phyloP scores from a whole-genome alignment of 1,140 invertebrate genomes.

The Meloidogyne hapla region DNA sequence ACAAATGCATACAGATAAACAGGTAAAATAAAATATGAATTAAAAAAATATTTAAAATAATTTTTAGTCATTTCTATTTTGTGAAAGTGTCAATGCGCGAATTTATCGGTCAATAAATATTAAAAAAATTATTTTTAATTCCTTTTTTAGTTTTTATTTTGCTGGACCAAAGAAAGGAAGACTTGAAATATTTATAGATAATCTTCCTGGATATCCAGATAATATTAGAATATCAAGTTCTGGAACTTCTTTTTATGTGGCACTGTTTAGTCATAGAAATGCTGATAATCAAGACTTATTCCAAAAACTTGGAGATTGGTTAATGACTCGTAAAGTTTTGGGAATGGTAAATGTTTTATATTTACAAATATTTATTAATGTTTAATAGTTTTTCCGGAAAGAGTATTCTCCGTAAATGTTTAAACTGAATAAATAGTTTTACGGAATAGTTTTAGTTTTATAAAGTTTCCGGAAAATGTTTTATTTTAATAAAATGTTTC shows the following conservation, averaged over 20 bases:
- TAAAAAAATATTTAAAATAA: neutral
- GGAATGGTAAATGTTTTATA: constrained; percentile 38
- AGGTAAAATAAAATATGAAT: neutral
- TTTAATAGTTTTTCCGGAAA: too few relatives aligned
- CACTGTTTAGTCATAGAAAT: constrained; percentile 27
- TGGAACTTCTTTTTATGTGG: constrained; percentile 56
- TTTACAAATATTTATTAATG: too few relatives aligned
- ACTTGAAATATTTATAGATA: constrained; percentile 60
- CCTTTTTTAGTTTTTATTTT: constrained; percentile 48
- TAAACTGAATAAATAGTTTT: too few relatives aligned
- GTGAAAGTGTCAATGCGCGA: constrained; percentile 22
- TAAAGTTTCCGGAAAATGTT: too few relatives aligned
- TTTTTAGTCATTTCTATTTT: constrained; percentile 31
- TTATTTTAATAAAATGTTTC: neutral
- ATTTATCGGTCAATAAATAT: constrained; percentile 21
- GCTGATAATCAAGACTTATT: constrained; percentile 32
- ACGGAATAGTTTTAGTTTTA: neutral
- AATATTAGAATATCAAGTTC: constrained; percentile 64
- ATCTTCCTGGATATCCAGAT: constrained; percentile 65
- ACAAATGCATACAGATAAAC: constrained; percentile 42
- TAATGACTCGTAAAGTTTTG: constrained; percentile 38
- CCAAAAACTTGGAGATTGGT: constrained; percentile 47
- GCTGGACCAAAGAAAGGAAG: constrained; percentile 51
- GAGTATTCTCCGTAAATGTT: neutral
- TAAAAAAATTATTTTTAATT: too few relatives aligned